Evolutionary conservation across 2,888 invertebrate species (phyloP).

Genomic region (Nemotelus pantherinus): DNA sequence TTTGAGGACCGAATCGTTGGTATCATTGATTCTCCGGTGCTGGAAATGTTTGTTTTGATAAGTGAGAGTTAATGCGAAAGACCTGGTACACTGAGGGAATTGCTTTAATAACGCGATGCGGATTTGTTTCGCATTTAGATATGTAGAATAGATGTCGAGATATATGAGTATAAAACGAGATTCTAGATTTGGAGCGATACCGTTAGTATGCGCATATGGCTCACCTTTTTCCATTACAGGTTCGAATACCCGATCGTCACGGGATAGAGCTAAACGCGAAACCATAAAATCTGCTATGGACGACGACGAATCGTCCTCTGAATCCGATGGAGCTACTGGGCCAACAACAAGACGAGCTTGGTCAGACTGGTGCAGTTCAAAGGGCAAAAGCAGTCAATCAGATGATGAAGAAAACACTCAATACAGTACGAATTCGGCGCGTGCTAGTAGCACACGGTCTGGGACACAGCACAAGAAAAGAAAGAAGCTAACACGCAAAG

Average conservation of each 20-base stretch:
- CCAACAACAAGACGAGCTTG: constrained; percentile 79
- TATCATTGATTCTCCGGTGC: too few relatives aligned
- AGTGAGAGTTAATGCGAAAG: too few relatives aligned
- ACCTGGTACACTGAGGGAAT: too few relatives aligned
- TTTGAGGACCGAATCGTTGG: too few relatives aligned
- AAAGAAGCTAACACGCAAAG: constrained; percentile 64
- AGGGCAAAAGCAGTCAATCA: constrained; percentile 71
- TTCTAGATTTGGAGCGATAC: neutral
- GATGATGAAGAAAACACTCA: constrained; percentile 69
- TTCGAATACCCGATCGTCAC: constrained; percentile 56
- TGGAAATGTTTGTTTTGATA: too few relatives aligned
- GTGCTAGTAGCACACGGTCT: constrained; percentile 53
- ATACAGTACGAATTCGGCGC: constrained; percentile 57
- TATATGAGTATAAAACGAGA: too few relatives aligned
- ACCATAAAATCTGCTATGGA: constrained; percentile 64
- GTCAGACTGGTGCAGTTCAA: constrained; percentile 76
- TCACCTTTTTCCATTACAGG: constrained; percentile 24
- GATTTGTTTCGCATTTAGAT: too few relatives aligned
- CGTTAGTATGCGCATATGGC: neutral
- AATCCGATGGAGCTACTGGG: constrained; percentile 66
- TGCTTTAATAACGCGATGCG: too few relatives aligned
- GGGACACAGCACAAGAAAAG: constrained; percentile 61
- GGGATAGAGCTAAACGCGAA: constrained; percentile 67
- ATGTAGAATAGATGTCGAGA: too few relatives aligned
- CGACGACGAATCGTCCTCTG: constrained; percentile 55